Evolutionary conservation across 1,140 invertebrate species (phyloP).

Genomic region (Eciton burchellii): DNA sequence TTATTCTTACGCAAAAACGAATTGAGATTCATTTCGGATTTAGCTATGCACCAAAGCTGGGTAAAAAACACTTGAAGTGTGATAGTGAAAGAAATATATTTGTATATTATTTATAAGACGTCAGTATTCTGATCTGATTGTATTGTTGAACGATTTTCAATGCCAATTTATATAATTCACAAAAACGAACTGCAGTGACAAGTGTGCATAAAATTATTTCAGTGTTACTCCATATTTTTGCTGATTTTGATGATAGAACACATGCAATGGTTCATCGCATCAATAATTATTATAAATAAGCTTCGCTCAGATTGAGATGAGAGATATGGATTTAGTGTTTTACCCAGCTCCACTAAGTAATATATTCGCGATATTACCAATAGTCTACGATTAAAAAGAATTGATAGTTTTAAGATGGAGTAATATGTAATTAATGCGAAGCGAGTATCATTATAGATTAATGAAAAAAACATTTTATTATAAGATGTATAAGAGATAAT

Average conservation of each 20-base stretch:
- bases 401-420: constrained; percentile 10
- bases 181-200: background rate
- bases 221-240: background rate
- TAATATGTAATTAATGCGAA: constrained; percentile 29
- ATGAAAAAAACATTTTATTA: constrained; percentile 39
- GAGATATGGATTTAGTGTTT: constrained; percentile 6
- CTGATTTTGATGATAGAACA: background rate
- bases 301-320: constrained; percentile 7
- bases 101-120: background rate
- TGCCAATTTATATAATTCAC: background rate
- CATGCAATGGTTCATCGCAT: background rate
- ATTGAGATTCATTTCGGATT: constrained; percentile 56
- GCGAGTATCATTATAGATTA: constrained; percentile 48
- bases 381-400: background rate
- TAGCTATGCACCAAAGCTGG: constrained; percentile 10
- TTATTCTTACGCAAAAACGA: constrained; percentile 36
- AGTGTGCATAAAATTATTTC: background rate
- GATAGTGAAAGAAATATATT: background rate
- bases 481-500: constrained; percentile 45
- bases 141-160: background rate
- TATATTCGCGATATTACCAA: constrained; percentile 1
- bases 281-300: background rate
- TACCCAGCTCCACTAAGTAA: constrained; percentile 31
- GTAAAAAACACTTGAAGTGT: background rate
- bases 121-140: background rate